Evolutionary conservation across 2,888 invertebrate species (phyloP).

Genomic region (Tillus elongatus): DNA sequence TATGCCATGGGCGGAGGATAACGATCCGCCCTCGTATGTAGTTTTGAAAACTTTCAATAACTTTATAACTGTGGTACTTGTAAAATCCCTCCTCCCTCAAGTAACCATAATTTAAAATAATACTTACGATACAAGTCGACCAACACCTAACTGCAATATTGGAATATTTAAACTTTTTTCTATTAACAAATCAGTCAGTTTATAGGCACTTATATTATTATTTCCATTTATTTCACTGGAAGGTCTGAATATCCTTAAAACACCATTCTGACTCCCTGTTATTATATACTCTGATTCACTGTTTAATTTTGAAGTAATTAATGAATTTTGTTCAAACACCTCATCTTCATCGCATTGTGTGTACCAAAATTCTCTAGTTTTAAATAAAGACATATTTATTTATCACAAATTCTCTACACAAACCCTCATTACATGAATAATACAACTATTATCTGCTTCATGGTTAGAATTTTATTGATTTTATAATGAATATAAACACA

Average conservation of each 20-base stretch:
- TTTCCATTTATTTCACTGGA: constrained; percentile 43
- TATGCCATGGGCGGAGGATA: too few species aligned
- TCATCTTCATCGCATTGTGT: constrained; percentile 58
- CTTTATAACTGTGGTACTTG: too few species aligned
- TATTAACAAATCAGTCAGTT: constrained; percentile 59
- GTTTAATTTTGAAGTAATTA: constrained; percentile 45
- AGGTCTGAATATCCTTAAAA: constrained; percentile 67
- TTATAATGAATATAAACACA: constrained; percentile 7
- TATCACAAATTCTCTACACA: constrained; percentile 2
- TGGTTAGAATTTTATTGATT: constrained; percentile 20
- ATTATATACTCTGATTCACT: constrained; percentile 64
- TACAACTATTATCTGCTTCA: neutral
- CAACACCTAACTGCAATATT: constrained; percentile 73
- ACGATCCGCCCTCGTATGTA: too few species aligned
- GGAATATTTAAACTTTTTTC: constrained; percentile 67
- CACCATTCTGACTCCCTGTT: constrained; percentile 72
- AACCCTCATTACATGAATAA: neutral
- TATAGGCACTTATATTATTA: constrained; percentile 41
- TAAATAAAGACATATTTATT: constrained; percentile 79
- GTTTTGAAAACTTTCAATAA: too few species aligned
- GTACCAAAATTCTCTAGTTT: constrained; percentile 83
- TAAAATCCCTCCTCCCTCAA: too few species aligned
- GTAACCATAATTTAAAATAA: constrained; percentile 11
- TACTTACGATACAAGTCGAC: constrained; percentile 77
- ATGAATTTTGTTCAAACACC: constrained; percentile 45